Conservation (phyloP, 2,888 invertebrate species). For the Pseudococcus jackbeardsleyi region DNA sequence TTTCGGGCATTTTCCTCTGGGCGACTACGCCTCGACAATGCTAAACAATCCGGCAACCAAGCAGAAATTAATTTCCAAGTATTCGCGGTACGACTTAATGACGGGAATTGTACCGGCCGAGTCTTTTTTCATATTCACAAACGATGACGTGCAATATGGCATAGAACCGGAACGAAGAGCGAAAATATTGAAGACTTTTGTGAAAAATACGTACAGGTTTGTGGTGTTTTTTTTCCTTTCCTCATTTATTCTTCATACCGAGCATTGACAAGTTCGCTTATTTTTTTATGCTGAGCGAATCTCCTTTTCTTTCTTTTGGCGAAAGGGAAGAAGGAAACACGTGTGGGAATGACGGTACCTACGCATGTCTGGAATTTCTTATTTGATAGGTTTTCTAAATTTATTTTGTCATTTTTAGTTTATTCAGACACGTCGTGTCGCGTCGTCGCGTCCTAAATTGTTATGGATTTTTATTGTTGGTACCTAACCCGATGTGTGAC, state of each 20-base stretch:
- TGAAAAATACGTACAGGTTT: slow-evolving; percentile 86
- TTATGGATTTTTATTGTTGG: slow-evolving; percentile 5
- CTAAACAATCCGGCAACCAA: slow-evolving; percentile 65
- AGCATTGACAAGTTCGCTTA: neutral
- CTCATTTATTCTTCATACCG: neutral
- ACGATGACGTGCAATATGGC: slow-evolving; percentile 91
- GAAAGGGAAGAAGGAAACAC: neutral
- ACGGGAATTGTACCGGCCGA: slow-evolving; percentile 92
- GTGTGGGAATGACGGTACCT: neutral
- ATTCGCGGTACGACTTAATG: slow-evolving; percentile 87
- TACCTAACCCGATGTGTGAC: neutral
- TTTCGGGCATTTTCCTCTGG: slow-evolving; percentile 56
- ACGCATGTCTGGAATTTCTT: slow-evolving; percentile 43
- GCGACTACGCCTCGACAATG: slow-evolving; percentile 63
- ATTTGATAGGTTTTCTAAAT: slow-evolving; percentile 34
- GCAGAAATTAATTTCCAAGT: slow-evolving; percentile 68
- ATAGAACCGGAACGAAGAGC: slow-evolving; percentile 92
- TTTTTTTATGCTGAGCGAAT: neutral
- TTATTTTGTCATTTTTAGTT: slow-evolving; percentile 40
- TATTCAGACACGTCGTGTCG: neutral
- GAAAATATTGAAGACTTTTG: slow-evolving; percentile 89
- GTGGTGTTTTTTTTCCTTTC: neutral
- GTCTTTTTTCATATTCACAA: slow-evolving; percentile 92
- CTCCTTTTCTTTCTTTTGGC: neutral
- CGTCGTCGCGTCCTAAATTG: neutral